Evolutionary conservation across 1,140 invertebrate genomes (phyloP).

Genomic region (Dinoponera quadriceps): DNA sequence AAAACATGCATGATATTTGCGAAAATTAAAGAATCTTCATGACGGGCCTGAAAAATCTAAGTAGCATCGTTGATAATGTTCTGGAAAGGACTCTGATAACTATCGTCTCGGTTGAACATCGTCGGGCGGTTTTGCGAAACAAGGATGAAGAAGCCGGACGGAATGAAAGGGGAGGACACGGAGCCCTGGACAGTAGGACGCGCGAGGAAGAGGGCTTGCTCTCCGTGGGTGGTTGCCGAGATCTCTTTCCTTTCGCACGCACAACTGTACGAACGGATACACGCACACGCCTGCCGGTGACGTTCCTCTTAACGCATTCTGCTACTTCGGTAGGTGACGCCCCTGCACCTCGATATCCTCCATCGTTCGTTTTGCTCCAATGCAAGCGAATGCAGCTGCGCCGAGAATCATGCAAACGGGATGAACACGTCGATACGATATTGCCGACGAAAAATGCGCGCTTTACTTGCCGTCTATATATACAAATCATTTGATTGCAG

Average conservation of each 20-base stretch:
- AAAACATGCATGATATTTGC: neutral
- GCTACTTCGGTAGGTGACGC: conserved; percentile 49
- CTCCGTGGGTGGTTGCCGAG: conserved; percentile 80
- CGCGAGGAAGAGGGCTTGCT: conserved; percentile 8
- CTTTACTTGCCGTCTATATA: conserved; percentile 13
- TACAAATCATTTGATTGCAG: no score
- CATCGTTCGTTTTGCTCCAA: conserved; percentile 22
- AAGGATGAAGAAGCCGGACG: neutral
- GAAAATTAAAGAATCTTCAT: neutral
- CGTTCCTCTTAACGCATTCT: conserved; percentile 56
- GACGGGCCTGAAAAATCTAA: neutral
- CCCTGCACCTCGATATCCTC: conserved; percentile 27
- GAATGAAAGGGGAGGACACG: neutral
- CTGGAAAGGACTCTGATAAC: neutral
- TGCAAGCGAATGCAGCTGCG: conserved; percentile 18
- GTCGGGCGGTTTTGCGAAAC: neutral
- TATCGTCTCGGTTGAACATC: neutral
- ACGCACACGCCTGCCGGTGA: neutral
- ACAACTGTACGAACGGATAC: neutral
- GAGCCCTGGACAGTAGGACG: conserved; percentile 15
- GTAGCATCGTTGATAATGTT: neutral
- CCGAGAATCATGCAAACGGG: neutral
- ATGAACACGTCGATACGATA: neutral
- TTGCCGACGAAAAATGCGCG: conserved; percentile 22
- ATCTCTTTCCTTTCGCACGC: conserved; percentile 43